Base-by-base conservation (phyloP, 2,113 vertebrate species). In the Edolisoma coerulescens region DNA sequence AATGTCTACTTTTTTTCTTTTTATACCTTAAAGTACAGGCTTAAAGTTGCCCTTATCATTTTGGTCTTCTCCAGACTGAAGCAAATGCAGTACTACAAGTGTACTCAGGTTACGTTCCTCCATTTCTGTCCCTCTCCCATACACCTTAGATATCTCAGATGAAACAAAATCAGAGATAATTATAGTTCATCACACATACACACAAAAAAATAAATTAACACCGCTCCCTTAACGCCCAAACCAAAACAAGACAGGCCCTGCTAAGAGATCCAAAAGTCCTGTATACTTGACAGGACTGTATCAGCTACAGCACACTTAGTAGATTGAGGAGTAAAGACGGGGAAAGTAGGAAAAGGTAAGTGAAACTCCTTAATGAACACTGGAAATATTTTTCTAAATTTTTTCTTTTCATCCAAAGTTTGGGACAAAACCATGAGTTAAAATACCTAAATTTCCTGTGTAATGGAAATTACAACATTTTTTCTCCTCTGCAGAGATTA, bases 191-290 rank as follows among this genome's bases (percentile, higher is more conserved):
- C 56, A 69, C 10, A 59, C 4, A 39, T 24, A 49, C 15, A 50
- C 5, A 52, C 35, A 35, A 16, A 3, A 42, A 77, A n/a, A 41
- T 2, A 64, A 60, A 64, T 41, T 41, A 61, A 67, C 39, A 35
- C 4, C 0, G 1, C 28, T 30, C 3, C 6, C 30, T 37, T 45
- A 45, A 39, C 11, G 5, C 10, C 23, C 18, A 18, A 64, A 56
- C 15, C 27, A 57, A 69, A 83, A 2, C 24, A 74, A 47, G 50
- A 7, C n/a, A 88, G 37, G 42, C 9, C 19, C 22, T 65, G 28
- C n/a, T 61, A 91, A 57, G 63, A 87, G 53, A 78, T 47, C 18
- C n/a, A 76, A 49, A 65, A 84, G 28, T 5, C 83, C 28, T 60
- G 30, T 20, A 56, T 9, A 42, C 8, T 37, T 65, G 27, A 28